Base-by-base conservation (phyloP, 2,113 vertebrate genomes). In the Mormyrus lacerda region DNA sequence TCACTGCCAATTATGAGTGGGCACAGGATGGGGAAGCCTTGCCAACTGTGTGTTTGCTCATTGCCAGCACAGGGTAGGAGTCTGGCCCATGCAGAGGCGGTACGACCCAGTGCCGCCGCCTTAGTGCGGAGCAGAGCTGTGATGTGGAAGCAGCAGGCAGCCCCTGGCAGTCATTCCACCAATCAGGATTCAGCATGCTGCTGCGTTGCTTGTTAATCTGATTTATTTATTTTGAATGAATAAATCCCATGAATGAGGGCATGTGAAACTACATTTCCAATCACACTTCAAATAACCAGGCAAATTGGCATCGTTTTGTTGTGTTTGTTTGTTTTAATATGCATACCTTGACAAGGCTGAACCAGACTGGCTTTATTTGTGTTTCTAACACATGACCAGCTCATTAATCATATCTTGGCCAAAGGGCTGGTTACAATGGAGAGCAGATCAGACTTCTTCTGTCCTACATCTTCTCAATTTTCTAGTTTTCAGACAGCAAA, bases 401-500 rank as follows among this genome's bases (percentile, higher is more conserved):
- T 31, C 61, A 69, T 69, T 31, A 79, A 42, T 79, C 35, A 3
- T 7, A 42, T 42, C 42, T 47, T 85, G 44, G 24, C n/a, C 7
- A 17, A 42, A 42, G 35, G 35, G 17, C 17, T 79, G 73, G 21
- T 85, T 85, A 65, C 83, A 85, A 55, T 48, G 44, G 45, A 76
- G 73, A 42, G 19, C 11, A 31, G 5, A 53, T 58, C 9, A 87
- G 47, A 51, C 27, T 55, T n/a, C 42, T 89, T 61, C 88, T 89
- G 61, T 89, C 58, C 50, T 84, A 73, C 47, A 44, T 86, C 53
- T 35, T 31, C 58, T 50, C 0, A 1, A 48, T 87, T 48, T 53
- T n/a, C 47, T 24, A 17, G 83, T 76, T 48, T 53, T 42, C 69
- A 89, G 88, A 87, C 31, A 61, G 69, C 89, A 91, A 82, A 87